phyloP scores from a whole-genome alignment of 2,113 vertebrate species.

The Theristicus caerulescens region DNA sequence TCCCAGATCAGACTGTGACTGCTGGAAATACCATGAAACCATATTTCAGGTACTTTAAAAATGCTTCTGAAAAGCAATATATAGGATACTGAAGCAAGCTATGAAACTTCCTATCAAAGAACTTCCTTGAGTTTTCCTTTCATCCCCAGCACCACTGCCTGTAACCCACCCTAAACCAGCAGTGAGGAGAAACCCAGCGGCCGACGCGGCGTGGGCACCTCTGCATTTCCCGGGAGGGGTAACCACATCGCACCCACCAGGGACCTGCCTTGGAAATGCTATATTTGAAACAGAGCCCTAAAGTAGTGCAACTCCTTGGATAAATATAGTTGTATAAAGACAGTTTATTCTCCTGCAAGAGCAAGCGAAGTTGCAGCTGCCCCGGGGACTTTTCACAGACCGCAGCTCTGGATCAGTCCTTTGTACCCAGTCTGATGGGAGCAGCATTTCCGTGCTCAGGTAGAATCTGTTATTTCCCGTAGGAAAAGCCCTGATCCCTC shows the following conservation, averaged over 20 bases:
- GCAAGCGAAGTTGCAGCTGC: background rate
- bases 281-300: background rate
- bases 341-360: background rate
- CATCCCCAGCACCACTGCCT: accelerated
- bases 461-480: background rate
- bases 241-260: background rate
- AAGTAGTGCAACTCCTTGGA: background rate
- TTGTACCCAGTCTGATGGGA: background rate
- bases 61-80: background rate
- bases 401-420: background rate
- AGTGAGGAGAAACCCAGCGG: background rate
- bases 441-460: background rate
- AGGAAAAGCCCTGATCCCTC: background rate
- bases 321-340: background rate
- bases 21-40: background rate
- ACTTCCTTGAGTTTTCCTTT: background rate
- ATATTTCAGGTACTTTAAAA: background rate
- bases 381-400: background rate
- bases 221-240: background rate
- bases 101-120: background rate
- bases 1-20: background rate
- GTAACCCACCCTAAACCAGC: background rate
- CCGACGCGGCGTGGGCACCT: accelerated
- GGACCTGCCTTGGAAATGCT: background rate
- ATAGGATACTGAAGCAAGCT: background rate